These are phyloP conservation scores for Dendrolimus punctatus DNA, from an alignment of 1,140 invertebrate genomes.

Conservation along the genomic window DNA sequence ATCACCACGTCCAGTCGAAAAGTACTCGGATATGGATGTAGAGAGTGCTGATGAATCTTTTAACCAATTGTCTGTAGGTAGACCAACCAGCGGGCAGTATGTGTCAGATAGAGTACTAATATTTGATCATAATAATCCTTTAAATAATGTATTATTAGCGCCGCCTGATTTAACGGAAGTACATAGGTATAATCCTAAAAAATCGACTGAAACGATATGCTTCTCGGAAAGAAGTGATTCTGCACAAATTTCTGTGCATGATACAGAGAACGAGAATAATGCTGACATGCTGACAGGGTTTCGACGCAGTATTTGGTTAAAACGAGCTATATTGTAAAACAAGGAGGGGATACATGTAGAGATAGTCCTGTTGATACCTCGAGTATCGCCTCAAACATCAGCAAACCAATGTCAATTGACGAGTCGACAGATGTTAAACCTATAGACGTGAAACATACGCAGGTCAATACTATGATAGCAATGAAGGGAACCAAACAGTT, in stretches of 20 bases:
- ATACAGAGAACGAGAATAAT: constrained; percentile 12
- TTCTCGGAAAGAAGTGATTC: constrained; percentile 6
- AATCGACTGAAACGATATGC: constrained; percentile 12
- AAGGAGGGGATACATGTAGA: constrained; percentile 12
- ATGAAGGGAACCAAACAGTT: constrained; percentile 51
- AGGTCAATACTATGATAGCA: constrained; percentile 47
- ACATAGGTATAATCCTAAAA: constrained; percentile 37
- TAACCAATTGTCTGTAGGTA: too few species aligned
- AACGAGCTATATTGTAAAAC: constrained; percentile 5
- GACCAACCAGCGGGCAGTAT: neutral
- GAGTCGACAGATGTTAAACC: constrained; percentile 20
- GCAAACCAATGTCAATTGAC: constrained; percentile 27
- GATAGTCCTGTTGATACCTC: constrained; percentile 11
- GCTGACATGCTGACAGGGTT: constrained; percentile 16
- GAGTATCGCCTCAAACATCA: constrained; percentile 24
- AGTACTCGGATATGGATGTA: too few species aligned
- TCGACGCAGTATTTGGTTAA: constrained; percentile 26
- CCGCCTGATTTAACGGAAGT: constrained; percentile 23
- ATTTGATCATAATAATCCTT: constrained; percentile 46
- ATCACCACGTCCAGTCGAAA: too few species aligned
- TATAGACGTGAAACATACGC: constrained; percentile 23
- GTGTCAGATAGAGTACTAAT: constrained; percentile 23
- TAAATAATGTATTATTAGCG: constrained; percentile 47
- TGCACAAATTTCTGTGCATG: constrained; percentile 3
- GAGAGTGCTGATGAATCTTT: too few species aligned